Evolutionary conservation across 2,888 invertebrate genomes (phyloP).

Genomic region (Vannuccia rotundouncinata): DNA sequence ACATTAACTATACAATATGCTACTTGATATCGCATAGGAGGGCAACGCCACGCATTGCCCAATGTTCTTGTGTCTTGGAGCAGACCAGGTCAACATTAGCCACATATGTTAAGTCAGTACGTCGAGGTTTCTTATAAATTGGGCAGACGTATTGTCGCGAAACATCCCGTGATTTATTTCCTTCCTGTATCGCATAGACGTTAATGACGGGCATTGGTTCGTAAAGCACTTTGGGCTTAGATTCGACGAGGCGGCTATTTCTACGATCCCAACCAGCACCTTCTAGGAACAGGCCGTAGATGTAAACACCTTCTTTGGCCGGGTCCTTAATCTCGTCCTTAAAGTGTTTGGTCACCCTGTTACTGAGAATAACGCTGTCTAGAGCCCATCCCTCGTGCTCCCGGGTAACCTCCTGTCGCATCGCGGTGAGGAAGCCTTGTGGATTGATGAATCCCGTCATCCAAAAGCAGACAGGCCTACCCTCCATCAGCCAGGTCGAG

Average conservation of each 20-base stretch:
- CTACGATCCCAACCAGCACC: conserved; percentile 81
- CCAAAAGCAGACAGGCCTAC: conserved; percentile 82
- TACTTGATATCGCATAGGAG: conserved; percentile 88
- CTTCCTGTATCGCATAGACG: conserved; percentile 62
- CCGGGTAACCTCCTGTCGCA: conserved; percentile 57
- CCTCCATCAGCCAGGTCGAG: conserved; percentile 70
- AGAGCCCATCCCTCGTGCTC: conserved; percentile 57
- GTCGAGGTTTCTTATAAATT: conserved; percentile 76
- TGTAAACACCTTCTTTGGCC: conserved; percentile 79
- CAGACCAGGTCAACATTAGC: conserved; percentile 65
- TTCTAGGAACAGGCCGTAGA: conserved; percentile 76
- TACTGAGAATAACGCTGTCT: conserved; percentile 55
- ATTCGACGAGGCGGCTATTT: conserved; percentile 67
- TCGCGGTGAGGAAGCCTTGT: conserved; percentile 62
- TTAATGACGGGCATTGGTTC: conserved; percentile 73
- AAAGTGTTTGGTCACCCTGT: conserved; percentile 56
- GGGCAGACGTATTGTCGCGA: conserved; percentile 71
- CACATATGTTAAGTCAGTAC: conserved; percentile 75
- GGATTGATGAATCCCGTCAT: conserved; percentile 98
- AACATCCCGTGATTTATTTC: conserved; percentile 31
- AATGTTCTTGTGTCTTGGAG: conserved; percentile 70
- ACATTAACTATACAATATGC: too few species aligned
- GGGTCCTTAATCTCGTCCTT: conserved; percentile 65
- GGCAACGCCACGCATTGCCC: conserved; percentile 90
- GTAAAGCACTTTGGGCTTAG: conserved; percentile 73